phyloP scores from a whole-genome alignment of 2,797 vertebrate genomes.

The Staurois parvus region DNA sequence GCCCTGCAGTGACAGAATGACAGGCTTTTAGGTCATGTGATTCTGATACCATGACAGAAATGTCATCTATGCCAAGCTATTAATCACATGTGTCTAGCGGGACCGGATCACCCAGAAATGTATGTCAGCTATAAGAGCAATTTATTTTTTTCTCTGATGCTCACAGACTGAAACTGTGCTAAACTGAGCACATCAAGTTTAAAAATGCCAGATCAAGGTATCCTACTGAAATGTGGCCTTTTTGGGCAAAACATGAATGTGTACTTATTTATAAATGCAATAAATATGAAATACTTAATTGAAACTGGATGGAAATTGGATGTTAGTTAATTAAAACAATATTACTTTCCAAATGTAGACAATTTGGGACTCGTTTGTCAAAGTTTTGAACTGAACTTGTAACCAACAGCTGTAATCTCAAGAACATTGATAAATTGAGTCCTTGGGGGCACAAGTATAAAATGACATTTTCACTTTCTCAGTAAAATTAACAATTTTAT shows the following conservation, averaged over 20 bases:
- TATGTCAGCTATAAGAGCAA: constrained; percentile 4
- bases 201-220: not conserved
- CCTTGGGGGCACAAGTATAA: no score
- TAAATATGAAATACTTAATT: no score
- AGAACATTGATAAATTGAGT: no score
- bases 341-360: no score
- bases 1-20: constrained; percentile 18
- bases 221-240: not conserved
- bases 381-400: no score
- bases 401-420: no score
- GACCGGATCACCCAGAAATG: not conserved
- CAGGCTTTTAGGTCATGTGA: not conserved
- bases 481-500: no score
- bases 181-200: not conserved
- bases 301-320: no score
- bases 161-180: not conserved
- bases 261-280: no score
- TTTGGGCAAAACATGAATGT: not conserved
- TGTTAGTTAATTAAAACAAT: no score
- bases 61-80: constrained; percentile 22
- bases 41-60: constrained; percentile 14
- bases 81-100: constrained; percentile 24
- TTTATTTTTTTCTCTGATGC: constrained; percentile 2
- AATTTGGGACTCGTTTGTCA: no score
- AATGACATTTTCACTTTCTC: no score